phyloP scores from a whole-genome alignment of 2,797 vertebrate genomes.

The Sciaenops ocellatus region DNA sequence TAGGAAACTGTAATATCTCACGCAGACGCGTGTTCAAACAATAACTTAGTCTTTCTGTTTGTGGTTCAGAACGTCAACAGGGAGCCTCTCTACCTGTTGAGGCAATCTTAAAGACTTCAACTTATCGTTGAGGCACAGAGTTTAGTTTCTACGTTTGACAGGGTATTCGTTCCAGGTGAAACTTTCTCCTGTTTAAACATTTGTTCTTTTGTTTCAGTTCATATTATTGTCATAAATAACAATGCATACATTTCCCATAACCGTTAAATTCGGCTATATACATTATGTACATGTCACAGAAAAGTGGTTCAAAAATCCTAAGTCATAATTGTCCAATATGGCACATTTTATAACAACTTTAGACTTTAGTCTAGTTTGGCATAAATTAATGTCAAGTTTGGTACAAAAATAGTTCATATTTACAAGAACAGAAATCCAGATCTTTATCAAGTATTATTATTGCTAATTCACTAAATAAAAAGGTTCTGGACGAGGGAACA shows the following conservation, averaged over 20 bases:
- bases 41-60: constrained; percentile 84
- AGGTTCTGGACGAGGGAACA: constrained; percentile 86
- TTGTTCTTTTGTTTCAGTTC: constrained; percentile 90
- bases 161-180: constrained; percentile 90
- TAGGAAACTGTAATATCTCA: constrained; percentile 79
- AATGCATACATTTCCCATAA: constrained; percentile 97
- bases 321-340: constrained; percentile 91
- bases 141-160: constrained; percentile 91
- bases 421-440: constrained; percentile 95
- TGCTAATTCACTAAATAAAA: constrained; percentile 81
- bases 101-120: constrained; percentile 96
- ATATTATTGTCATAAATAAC: constrained; percentile 98
- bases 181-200: constrained; percentile 94
- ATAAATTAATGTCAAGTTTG: constrained; percentile 88
- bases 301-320: constrained; percentile 91
- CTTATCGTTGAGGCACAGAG: constrained; percentile 93
- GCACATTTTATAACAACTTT: constrained; percentile 90
- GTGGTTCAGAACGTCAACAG: constrained; percentile 92
- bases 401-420: constrained; percentile 98
- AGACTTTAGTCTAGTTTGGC: constrained; percentile 88
- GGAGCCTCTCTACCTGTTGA: constrained; percentile 96
- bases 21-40: constrained; percentile 74
- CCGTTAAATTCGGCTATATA: constrained; percentile 98
- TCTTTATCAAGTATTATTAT: constrained; percentile 85
- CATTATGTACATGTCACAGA: constrained; percentile 99